Conservation (phyloP, 1,140 invertebrate genomes). For the Trichomalopsis sarcophagae region DNA sequence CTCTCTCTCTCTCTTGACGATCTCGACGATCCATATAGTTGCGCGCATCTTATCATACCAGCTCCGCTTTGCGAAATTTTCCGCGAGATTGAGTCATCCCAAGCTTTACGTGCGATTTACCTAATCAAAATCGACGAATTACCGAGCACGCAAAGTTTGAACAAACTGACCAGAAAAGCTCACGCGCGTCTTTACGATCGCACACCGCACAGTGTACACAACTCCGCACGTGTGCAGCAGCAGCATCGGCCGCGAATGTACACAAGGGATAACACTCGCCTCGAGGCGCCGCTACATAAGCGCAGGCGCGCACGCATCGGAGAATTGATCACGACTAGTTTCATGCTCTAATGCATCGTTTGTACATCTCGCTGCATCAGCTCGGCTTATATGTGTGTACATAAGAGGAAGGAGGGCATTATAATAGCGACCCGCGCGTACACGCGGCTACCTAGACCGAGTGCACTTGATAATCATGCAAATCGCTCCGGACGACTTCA, state of each 20-base stretch:
- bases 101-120: too few relatives aligned
- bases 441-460: constrained; percentile 1
- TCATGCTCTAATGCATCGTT: constrained; percentile 44
- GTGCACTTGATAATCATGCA: constrained; percentile 36
- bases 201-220: background rate
- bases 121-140: background rate
- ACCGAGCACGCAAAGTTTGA: background rate
- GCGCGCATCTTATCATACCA: background rate
- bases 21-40: background rate
- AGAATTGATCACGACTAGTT: constrained; percentile 41
- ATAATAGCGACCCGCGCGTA: background rate
- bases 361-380: background rate
- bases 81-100: background rate
- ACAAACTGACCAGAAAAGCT: background rate
- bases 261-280: constrained; percentile 11
- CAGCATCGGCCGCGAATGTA: background rate
- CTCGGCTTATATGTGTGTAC: background rate
- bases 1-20: background rate
- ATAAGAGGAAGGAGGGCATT: background rate
- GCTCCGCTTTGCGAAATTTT: background rate
- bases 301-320: background rate
- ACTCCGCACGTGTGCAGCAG: background rate
- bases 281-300: constrained; percentile 17
- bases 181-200: constrained; percentile 7
- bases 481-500: constrained; percentile 5